These are phyloP conservation scores for Drosophila emarginata DNA, from an alignment of 2,888 invertebrate species.

Conservation along the genomic window DNA sequence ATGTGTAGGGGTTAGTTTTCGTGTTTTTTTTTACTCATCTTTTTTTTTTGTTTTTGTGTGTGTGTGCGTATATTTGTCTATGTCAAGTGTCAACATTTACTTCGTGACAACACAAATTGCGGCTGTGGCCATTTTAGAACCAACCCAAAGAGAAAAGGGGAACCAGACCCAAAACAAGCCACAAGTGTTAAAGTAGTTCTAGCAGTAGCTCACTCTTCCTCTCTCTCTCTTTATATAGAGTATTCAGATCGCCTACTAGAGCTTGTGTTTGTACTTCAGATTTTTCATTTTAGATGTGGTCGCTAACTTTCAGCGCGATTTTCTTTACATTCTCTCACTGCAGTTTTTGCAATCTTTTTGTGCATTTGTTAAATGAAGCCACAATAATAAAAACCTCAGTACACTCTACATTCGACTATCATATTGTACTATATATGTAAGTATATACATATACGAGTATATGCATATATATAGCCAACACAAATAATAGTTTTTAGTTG, in stretches of 20 bases:
- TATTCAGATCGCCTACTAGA: slow-evolving; percentile 16
- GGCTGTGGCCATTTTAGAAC: slow-evolving; percentile 65
- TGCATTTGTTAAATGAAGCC: slow-evolving; percentile 74
- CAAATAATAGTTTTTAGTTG: slow-evolving; percentile 72
- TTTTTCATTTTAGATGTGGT: slow-evolving; percentile 76
- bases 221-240: not conserved
- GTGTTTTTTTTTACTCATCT: slow-evolving; percentile 6
- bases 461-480: slow-evolving; percentile 35
- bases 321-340: slow-evolving; percentile 5
- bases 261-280: slow-evolving; percentile 51
- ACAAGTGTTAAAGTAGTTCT: slow-evolving; percentile 56
- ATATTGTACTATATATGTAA: slow-evolving; percentile 11
- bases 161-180: slow-evolving; percentile 31
- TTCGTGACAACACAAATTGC: slow-evolving; percentile 76
- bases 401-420: not conserved
- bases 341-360: slow-evolving; percentile 37
- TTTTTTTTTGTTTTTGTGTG: slow-evolving; percentile 18
- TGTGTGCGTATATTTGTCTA: slow-evolving; percentile 60
- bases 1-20: slow-evolving; percentile 7
- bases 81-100: slow-evolving; percentile 77
- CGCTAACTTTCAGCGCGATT: slow-evolving; percentile 43
- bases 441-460: slow-evolving; percentile 17
- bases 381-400: slow-evolving; percentile 63
- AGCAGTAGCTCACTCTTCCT: not conserved
- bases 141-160: slow-evolving; percentile 22